A percentile compares a stretch with the other conserved stretches of the same genome.
Conservation (phyloP, 1,140 invertebrate species). For the Pseudomyrmex sp. region DNA sequence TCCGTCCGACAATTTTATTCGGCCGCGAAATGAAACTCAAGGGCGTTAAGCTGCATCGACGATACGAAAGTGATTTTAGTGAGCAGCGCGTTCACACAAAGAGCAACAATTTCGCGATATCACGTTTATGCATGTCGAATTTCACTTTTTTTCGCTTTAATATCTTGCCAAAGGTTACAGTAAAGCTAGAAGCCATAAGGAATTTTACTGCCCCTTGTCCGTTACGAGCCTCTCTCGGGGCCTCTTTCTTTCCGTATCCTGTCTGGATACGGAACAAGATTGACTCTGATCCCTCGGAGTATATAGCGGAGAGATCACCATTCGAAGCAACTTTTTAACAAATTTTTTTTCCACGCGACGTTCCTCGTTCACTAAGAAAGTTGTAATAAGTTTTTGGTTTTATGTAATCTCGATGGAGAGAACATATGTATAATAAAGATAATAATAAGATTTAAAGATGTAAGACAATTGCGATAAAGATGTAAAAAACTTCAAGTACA, state of each 20-base stretch:
- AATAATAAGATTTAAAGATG: no score
- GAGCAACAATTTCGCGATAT: slow-evolving; percentile 44
- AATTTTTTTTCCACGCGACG: no score
- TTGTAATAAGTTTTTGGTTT: neutral
- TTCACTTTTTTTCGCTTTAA: slow-evolving; percentile 19
- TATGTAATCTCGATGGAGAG: neutral
- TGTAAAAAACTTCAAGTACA: no score
- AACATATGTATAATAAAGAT: neutral
- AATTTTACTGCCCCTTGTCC: slow-evolving; percentile 17
- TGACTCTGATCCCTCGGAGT: neutral
- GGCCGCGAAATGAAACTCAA: slow-evolving; percentile 13
- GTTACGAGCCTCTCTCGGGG: neutral
- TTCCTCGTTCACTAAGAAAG: neutral
- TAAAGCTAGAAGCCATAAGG: slow-evolving; percentile 42
- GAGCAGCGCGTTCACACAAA: neutral
- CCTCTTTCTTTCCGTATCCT: neutral
- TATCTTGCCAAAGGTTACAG: slow-evolving; percentile 15
- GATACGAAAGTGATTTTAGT: neutral
- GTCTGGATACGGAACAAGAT: slow-evolving; percentile 2
- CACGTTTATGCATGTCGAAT: slow-evolving; percentile 1
- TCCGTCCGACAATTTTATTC: slow-evolving; percentile 33
- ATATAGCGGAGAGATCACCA: neutral
- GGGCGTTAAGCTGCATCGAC: slow-evolving; percentile 14
- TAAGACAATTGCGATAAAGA: neutral
- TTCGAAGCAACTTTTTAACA: neutral